These are phyloP conservation scores for Sitta carolinensis DNA, from an alignment of 2,797 vertebrate species.

Conservation along the genomic window DNA sequence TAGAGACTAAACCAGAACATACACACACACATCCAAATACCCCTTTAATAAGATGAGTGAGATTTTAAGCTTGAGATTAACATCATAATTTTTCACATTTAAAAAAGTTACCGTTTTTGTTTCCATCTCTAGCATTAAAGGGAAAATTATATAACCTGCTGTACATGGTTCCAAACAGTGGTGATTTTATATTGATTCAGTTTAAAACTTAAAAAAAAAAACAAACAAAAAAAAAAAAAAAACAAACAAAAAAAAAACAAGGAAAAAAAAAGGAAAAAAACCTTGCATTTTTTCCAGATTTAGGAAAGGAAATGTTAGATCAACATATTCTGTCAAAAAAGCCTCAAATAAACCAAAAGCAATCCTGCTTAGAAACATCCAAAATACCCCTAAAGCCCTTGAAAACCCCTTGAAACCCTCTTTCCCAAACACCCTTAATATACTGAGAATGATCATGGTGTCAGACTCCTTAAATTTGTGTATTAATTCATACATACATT, in stretches of 20 bases:
- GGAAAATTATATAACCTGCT: constrained; percentile 49
- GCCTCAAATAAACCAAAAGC: constrained; percentile 40
- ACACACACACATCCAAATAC: constrained; percentile 55
- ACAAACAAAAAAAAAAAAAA: neutral
- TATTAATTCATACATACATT: constrained; percentile 55
- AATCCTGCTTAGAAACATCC: constrained; percentile 29
- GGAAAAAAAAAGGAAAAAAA: neutral
- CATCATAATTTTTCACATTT: constrained; percentile 43
- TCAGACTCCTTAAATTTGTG: constrained; percentile 33
- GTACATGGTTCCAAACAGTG: neutral
- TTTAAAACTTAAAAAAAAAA: neutral
- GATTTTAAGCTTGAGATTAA: constrained; percentile 55
- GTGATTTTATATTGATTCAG: constrained; percentile 2
- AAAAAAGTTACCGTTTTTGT: constrained; percentile 23
- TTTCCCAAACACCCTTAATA: constrained; percentile 6
- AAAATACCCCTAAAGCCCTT: constrained; percentile 38
- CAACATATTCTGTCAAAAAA: constrained; percentile 51
- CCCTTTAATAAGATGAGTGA: constrained; percentile 44
- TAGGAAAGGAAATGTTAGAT: constrained; percentile 26
- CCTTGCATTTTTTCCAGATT: neutral
- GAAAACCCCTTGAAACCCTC: constrained; percentile 40
- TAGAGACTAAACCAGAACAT: constrained; percentile 58
- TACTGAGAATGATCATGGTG: neutral
- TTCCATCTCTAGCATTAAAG: neutral
- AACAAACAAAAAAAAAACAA: neutral